Evolutionary conservation across 2,797 vertebrate species (phyloP).

Genomic region (Glyptemys insculpta): DNA sequence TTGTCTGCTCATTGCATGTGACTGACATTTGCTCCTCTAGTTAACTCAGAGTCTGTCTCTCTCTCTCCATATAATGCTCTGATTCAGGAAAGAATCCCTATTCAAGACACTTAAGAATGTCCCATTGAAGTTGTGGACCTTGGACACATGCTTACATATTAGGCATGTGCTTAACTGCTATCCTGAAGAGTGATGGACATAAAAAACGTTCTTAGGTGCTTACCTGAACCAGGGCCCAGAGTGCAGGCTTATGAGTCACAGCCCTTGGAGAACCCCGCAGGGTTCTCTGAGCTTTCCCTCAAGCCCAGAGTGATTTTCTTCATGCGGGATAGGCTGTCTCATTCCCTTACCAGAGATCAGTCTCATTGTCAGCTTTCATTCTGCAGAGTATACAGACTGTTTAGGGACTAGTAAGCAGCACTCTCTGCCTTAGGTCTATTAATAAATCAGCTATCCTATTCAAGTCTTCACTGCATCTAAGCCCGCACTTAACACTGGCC

Average conservation of each 20-base stretch:
- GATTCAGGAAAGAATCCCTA: background rate
- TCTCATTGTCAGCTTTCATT: background rate
- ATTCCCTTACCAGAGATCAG: background rate
- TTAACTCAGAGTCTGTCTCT: background rate
- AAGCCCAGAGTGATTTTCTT: too few relatives aligned
- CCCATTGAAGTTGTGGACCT: background rate
- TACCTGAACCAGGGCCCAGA: background rate
- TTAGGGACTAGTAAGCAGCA: accelerated
- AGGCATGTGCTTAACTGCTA: background rate
- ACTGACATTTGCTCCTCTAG: background rate
- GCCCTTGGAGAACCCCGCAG: background rate
- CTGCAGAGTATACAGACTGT: conserved; percentile 1
- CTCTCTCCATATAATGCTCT: background rate
- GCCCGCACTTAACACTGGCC: conserved; percentile 9
- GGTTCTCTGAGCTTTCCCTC: background rate
- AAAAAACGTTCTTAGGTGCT: background rate
- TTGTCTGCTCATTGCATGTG: background rate
- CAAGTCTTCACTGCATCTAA: background rate
- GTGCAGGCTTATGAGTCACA: background rate
- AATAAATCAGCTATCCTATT: conserved; percentile 31
- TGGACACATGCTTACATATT: background rate
- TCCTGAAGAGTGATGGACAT: background rate
- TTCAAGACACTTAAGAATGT: background rate
- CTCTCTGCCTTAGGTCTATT: background rate
- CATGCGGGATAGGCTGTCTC: background rate